These are phyloP conservation scores for Bagarius yarrelli DNA, from an alignment of 2,113 vertebrate species.

Conservation along the genomic window DNA sequence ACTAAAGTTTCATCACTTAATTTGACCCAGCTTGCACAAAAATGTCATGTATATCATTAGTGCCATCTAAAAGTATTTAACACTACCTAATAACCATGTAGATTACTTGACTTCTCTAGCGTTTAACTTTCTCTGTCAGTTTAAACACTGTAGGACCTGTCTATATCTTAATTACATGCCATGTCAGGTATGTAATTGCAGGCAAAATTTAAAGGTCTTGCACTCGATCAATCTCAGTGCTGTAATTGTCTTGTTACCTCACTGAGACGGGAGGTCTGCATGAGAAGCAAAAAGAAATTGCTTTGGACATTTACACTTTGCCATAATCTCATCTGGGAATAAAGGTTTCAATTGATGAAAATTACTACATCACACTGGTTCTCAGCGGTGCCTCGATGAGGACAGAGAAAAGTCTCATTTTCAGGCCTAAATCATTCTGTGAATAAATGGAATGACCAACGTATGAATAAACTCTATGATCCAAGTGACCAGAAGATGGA, in stretches of 20 bases:
- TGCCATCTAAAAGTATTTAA: constrained; percentile 7
- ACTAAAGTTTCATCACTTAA: not conserved
- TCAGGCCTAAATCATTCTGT: not conserved
- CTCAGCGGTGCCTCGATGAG: not conserved
- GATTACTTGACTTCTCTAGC: not conserved
- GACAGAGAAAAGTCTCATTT: constrained; percentile 25
- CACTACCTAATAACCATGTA: not conserved
- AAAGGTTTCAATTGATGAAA: constrained; percentile 45
- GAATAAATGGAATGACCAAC: constrained; percentile 12
- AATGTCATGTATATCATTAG: not conserved
- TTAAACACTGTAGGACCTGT: constrained; percentile 30
- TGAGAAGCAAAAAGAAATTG: constrained; percentile 39
- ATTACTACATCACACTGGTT: constrained; percentile 32
- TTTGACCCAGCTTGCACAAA: not conserved
- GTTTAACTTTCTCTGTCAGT: not conserved
- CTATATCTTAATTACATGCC: constrained; percentile 43
- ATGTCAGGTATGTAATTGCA: constrained; percentile 41
- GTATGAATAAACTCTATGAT: not conserved
- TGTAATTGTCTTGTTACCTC: constrained; percentile 52
- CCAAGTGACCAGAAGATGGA: constrained; percentile 48
- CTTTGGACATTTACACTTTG: constrained; percentile 50
- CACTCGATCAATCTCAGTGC: constrained; percentile 36
- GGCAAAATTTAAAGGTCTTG: constrained; percentile 34
- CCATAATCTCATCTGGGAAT: constrained; percentile 47
- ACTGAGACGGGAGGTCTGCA: constrained; percentile 18